A percentile compares a stretch with the other conserved stretches of the same genome.
These are phyloP conservation scores for Poeciliopsis presidionis DNA, from an alignment of 2,797 vertebrate genomes.

Conservation along the genomic window DNA sequence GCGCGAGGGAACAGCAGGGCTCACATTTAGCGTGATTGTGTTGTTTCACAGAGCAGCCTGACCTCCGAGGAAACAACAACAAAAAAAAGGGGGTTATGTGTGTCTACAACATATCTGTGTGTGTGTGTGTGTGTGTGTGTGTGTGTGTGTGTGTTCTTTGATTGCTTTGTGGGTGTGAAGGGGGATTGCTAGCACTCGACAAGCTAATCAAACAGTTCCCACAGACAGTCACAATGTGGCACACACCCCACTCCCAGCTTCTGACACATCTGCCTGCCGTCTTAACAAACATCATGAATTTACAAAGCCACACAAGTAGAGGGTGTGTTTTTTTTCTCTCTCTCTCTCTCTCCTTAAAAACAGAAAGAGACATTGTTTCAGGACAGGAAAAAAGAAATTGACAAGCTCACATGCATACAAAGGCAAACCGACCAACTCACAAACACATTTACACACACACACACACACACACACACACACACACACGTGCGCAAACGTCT, in stretches of 20 bases:
- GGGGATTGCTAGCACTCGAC: slow-evolving; percentile 66
- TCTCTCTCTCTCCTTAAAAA: neutral
- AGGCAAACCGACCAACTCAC: slow-evolving; percentile 30
- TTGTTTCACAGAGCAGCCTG: slow-evolving; percentile 40
- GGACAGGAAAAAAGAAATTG: slow-evolving; percentile 37
- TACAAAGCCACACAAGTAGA: slow-evolving; percentile 52
- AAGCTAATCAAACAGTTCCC: slow-evolving; percentile 73
- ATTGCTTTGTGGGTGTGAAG: slow-evolving; percentile 67
- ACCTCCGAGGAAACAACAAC: slow-evolving; percentile 33
- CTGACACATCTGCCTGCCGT: slow-evolving; percentile 68
- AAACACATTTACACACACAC: slow-evolving; percentile 36
- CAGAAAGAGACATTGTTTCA: slow-evolving; percentile 61
- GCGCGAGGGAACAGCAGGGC: slow-evolving; percentile 27
- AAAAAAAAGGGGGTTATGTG: slow-evolving; percentile 31
- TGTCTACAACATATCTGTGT: slow-evolving; percentile 6
- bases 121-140: slow-evolving; percentile 22
- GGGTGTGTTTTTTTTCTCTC: neutral
- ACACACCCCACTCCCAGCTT: slow-evolving; percentile 60
- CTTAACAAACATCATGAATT: slow-evolving; percentile 62
- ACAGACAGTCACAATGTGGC: slow-evolving; percentile 70
- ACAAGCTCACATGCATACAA: slow-evolving; percentile 40
- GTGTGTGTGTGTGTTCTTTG: slow-evolving; percentile 51
- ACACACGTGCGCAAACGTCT: slow-evolving; percentile 54
- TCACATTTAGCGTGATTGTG: slow-evolving; percentile 8
- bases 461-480: slow-evolving; percentile 49